Conservation (phyloP, 2,797 vertebrate species). For the Rhinoraja longicauda region DNA sequence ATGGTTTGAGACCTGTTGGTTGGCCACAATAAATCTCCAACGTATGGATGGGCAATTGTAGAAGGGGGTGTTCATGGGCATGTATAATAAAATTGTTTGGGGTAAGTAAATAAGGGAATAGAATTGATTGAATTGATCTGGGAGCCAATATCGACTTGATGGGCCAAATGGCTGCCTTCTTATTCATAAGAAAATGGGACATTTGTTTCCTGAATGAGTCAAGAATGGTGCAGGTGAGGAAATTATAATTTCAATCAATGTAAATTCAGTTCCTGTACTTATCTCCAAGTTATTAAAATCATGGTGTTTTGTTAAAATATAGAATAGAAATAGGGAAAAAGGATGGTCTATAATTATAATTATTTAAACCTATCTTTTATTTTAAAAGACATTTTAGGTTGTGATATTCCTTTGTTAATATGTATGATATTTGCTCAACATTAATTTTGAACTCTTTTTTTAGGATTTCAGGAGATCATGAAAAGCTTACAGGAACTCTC, state of each 20-base stretch:
- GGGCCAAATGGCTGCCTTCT: too few relatives aligned
- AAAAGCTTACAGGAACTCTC: background rate
- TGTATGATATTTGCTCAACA: background rate
- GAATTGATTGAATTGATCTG: too few relatives aligned
- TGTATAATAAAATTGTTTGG: too few relatives aligned
- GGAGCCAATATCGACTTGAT: too few relatives aligned
- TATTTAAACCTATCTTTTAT: background rate
- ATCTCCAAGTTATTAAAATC: background rate
- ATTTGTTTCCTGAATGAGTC: too few relatives aligned
- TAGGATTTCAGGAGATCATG: background rate
- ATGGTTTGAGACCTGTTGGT: background rate
- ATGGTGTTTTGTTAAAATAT: background rate
- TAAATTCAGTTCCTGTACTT: background rate
- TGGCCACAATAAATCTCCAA: too few relatives aligned
- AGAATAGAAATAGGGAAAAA: background rate
- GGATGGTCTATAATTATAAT: background rate
- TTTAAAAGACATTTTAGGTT: background rate
- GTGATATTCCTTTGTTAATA: background rate
- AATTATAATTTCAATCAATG: background rate
- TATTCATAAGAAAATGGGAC: too few relatives aligned
- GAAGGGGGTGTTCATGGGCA: too few relatives aligned
- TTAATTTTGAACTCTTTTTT: background rate
- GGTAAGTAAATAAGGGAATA: too few relatives aligned
- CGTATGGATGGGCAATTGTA: too few relatives aligned
- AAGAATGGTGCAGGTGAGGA: background rate